Evolutionary conservation across 1,140 invertebrate genomes (phyloP), one percentile per base, ranked within the genome.

Genomic region (Glomeris maerens): DNA sequence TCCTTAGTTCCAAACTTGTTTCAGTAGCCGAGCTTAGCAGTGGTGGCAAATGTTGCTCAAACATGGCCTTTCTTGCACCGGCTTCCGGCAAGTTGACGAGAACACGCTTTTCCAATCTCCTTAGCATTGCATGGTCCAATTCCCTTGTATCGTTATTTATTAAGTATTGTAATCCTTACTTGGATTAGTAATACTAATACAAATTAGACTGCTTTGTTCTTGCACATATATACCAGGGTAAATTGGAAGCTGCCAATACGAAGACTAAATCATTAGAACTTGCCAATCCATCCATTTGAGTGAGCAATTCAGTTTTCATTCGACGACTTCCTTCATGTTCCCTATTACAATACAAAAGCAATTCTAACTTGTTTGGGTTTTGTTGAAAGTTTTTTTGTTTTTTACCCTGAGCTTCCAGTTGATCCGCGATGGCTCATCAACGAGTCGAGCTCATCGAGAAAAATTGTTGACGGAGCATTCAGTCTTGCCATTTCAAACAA

Each of bases 191-290:
- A 44, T 28, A 36, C 28, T 41, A 44, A 40, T 14, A 10, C 25
- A 28, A n/a, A 46, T 42, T 29, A 46, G 10, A 25, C n/a, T 29
- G 20, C 36, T n/a, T n/a, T n/a, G n/a, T n/a, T n/a, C n/a, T n/a
- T n/a, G n/a, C n/a, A n/a, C n/a, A n/a, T n/a, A n/a, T n/a, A n/a
- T 65, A 84, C 91, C 90, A 95, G 5, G 91, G 91, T 48, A 85
- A 66, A 66, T 96, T 96, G 17, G 89, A 88, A 42, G 87, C 84
- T 21, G 88, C 87, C 38, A 96, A 66, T 0, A 95, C 69, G 57
- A 94, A 83, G 27, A 95, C 79, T 27, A 76, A 65, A 53, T 72
- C 67, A 47, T 79, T 73, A 4, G 76, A 64, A 53, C 68, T 66
- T 17, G 64, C 58, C n/a, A 78, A 70, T 44, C 73, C 73, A 56